These are phyloP conservation scores for Drosophila quasianomalipes DNA, from an alignment of 2,888 invertebrate species.

Conservation along the genomic window DNA sequence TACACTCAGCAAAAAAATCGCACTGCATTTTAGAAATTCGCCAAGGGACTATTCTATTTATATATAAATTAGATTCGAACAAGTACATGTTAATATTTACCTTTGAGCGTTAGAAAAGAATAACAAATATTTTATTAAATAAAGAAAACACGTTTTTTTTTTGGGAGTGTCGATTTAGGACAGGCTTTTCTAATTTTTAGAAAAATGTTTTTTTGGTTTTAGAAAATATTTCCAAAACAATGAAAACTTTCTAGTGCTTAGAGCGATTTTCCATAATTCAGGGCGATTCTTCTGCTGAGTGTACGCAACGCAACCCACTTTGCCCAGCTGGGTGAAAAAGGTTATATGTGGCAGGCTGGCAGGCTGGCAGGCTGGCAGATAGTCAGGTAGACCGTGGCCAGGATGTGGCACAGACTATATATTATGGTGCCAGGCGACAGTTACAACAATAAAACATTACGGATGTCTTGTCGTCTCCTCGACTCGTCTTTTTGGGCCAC, in stretches of 20 bases:
- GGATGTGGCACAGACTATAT: slow-evolving; percentile 74
- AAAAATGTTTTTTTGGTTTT: too few species aligned
- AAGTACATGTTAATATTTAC: too few species aligned
- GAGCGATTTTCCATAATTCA: not conserved
- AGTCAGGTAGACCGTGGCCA: slow-evolving; percentile 35
- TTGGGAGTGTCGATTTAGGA: too few species aligned
- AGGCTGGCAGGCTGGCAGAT: slow-evolving; percentile 38
- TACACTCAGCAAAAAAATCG: not conserved
- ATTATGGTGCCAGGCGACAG: slow-evolving; percentile 73
- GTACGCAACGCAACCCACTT: not conserved
- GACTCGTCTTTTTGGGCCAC: slow-evolving; percentile 18
- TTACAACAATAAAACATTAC: slow-evolving; percentile 80
- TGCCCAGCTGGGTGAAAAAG: slow-evolving; percentile 42
- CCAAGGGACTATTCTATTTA: not conserved
- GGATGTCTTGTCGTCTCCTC: slow-evolving; percentile 62
- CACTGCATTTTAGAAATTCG: not conserved
- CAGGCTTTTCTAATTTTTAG: too few species aligned
- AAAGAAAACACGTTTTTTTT: too few species aligned
- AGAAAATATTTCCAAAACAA: too few species aligned
- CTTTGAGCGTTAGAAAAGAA: too few species aligned
- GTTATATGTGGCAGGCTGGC: slow-evolving; percentile 67
- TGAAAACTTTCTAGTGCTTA: not conserved
- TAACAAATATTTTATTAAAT: too few species aligned
- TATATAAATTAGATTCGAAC: not conserved
- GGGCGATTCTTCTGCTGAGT: not conserved